A percentile compares a stretch with the other conserved stretches of the same genome.
Conservation (phyloP, 2,113 vertebrate species). For the Etia nguti region DNA sequence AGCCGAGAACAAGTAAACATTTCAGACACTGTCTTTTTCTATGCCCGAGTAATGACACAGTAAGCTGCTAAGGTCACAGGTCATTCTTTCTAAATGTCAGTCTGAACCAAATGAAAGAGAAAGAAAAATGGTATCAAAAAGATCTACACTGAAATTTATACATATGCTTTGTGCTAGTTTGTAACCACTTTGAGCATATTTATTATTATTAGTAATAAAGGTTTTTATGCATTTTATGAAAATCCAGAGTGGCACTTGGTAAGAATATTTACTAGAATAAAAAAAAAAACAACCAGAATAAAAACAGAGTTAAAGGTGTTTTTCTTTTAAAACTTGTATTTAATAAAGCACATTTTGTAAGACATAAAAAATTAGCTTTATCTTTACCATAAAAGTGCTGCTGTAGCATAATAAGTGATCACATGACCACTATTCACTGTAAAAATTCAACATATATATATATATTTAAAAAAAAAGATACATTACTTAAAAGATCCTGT, state of each 20-base stretch:
- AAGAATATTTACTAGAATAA: neutral
- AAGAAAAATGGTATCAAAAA: neutral
- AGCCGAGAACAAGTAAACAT: conserved; percentile 40
- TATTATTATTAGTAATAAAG: conserved; percentile 33
- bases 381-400: conserved; percentile 34
- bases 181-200: neutral
- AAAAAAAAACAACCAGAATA: neutral
- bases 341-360: neutral
- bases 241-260: conserved; percentile 1
- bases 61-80: neutral
- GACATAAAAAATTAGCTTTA: neutral
- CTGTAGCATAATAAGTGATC: conserved; percentile 33
- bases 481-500: neutral
- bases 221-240: conserved; percentile 2
- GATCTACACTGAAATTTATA: neutral
- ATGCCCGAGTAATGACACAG: conserved; percentile 53
- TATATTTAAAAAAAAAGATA: neutral
- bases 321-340: neutral
- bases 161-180: neutral
- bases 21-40: conserved; percentile 21
- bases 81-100: neutral
- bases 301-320: neutral
- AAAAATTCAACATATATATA: neutral
- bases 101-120: neutral
- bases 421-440: neutral